A percentile compares a stretch with the other conserved stretches of the same genome.
These are phyloP conservation scores for Kryptolebias ocellatus DNA, from an alignment of 2,797 vertebrate species.

Conservation along the genomic window DNA sequence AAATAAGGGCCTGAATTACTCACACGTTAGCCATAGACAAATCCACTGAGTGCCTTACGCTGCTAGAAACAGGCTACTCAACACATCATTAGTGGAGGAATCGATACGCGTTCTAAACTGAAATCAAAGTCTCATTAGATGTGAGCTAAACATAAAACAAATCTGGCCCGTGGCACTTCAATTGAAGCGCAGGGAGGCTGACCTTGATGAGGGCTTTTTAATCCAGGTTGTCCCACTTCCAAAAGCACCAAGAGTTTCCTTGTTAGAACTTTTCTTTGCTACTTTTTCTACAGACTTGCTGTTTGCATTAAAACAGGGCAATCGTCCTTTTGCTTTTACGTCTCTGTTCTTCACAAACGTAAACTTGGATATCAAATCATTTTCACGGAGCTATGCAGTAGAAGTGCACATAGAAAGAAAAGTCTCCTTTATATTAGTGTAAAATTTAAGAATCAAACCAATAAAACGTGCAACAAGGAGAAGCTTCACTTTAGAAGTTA, in stretches of 20 bases:
- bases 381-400: no score
- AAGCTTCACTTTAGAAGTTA: no score
- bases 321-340: not conserved
- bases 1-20: constrained; percentile 19
- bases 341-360: not conserved
- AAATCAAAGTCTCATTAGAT: constrained; percentile 45
- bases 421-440: no score
- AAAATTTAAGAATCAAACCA: not conserved
- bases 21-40: constrained; percentile 34
- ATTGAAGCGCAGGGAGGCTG: constrained; percentile 23
- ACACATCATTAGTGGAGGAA: constrained; percentile 54
- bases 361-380: no score
- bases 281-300: not conserved
- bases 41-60: constrained; percentile 12
- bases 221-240: constrained; percentile 7
- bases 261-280: not conserved
- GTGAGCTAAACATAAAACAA: constrained; percentile 22
- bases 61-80: constrained; percentile 30
- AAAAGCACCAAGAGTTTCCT: not conserved
- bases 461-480: not conserved
- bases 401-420: no score
- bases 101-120: constrained; percentile 50
- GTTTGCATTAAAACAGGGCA: not conserved
- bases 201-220: constrained; percentile 31
- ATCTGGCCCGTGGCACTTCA: constrained; percentile 31